These are phyloP conservation scores for Lycocerus yunnanus DNA, from an alignment of 2,888 invertebrate genomes.

Conservation along the genomic window DNA sequence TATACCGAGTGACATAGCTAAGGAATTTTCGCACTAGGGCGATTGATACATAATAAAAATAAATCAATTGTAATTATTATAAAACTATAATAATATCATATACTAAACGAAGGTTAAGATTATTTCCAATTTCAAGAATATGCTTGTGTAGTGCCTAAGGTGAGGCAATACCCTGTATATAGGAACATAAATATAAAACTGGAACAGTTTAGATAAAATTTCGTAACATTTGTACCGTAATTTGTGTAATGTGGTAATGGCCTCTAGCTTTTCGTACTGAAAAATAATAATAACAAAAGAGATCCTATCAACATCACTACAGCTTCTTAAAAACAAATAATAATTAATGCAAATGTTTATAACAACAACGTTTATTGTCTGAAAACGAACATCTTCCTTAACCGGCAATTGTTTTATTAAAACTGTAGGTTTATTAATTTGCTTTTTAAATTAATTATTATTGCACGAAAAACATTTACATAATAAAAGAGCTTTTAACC, in stretches of 20 bases:
- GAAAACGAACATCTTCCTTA: neutral
- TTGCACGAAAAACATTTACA: neutral
- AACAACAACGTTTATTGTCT: neutral
- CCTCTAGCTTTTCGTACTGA: neutral
- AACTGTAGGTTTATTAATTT: neutral
- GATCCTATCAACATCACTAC: neutral
- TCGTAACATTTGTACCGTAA: neutral
- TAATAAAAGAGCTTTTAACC: neutral
- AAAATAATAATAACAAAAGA: neutral
- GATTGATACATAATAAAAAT: no score
- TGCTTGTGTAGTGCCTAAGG: neutral
- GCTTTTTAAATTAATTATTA: neutral
- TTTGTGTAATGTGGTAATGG: neutral
- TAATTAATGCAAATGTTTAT: neutral
- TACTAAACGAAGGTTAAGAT: neutral
- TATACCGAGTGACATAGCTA: neutral
- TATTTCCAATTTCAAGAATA: neutral
- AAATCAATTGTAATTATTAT: no score
- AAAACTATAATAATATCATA: neutral
- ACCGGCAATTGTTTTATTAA: neutral
- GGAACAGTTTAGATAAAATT: neutral
- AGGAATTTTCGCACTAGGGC: neutral
- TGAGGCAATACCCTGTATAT: neutral
- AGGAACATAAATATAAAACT: neutral
- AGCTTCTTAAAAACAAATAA: neutral